Percentiles rank a stretch among this genome's conserved stretches.
phyloP scores from a whole-genome alignment of 2,113 vertebrate species.

The Montifringilla adamsi region DNA sequence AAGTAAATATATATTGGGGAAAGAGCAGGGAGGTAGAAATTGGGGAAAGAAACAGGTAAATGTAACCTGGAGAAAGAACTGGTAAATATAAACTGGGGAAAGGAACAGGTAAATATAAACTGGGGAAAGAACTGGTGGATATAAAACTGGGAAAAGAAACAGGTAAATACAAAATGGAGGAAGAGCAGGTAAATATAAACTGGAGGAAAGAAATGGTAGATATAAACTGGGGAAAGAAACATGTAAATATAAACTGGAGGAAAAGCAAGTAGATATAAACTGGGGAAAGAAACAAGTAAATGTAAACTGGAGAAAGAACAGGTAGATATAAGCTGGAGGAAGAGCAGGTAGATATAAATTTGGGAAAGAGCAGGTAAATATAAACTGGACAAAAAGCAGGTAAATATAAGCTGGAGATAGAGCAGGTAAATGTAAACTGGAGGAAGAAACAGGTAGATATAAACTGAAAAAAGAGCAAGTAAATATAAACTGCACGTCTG shows the following conservation, averaged over 20 bases:
- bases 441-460: not conserved
- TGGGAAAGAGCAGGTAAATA: not conserved
- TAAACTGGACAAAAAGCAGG: not conserved
- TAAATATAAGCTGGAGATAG: too few relatives aligned
- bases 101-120: not conserved
- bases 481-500: not conserved
- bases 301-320: not conserved
- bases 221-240: not conserved
- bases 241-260: not conserved
- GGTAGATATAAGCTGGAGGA: not conserved
- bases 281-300: not conserved
- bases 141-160: too few relatives aligned
- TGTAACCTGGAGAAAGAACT: not conserved
- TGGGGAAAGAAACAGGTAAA: not conserved
- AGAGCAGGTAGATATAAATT: not conserved
- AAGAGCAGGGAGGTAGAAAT: not conserved
- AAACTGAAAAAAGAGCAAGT: not conserved
- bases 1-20: not conserved
- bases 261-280: not conserved
- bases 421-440: not conserved
- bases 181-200: fast-evolving
- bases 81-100: not conserved
- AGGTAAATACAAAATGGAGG: not conserved
- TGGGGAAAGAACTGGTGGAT: too few relatives aligned
- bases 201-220: not conserved